Evolutionary conservation across 2,888 invertebrate species (phyloP), one percentile per base, ranked within the genome.

Genomic region (Eurois occulta): DNA sequence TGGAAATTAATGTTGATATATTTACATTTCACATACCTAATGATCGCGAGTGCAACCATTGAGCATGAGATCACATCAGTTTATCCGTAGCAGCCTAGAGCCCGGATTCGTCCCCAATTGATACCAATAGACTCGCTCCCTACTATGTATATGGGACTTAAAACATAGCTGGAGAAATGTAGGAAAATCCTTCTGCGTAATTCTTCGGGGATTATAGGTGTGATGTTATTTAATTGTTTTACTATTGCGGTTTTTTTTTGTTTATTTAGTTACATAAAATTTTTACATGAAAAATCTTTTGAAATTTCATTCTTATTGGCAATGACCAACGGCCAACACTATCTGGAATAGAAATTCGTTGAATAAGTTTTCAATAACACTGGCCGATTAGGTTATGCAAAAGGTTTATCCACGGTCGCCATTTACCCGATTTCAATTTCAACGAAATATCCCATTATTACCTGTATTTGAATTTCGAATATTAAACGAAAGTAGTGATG

Each of bases 391-490:
- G 48, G 3, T 43, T 46, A 43, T 32, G 10, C 48, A 46, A 24
- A 24, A 52, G 3, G n/a, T 13, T 1, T 24, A n/a, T 43, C 24
- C 21, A 41, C 16, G 48, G 28, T 28, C 41, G 46, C n/a, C 28
- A 77, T 58, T 60, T 46, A 35, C 24, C 21, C 41, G 16, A 73
- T 71, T 76, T 62, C 28, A 74, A 60, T 62, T 68, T 48, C n/a
- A 58, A 62, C n/a, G 13, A 46, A 79, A 79, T 71, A 10, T 38
- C 13, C 62, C 38, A 52, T 32, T 68, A n/a, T 21, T 21, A 32
- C 10, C 7, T 48, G 24, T 32, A 65, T 55, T 77, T 82, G 46
- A 66, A 77, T 67, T 71, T 60, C 58, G 70, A 82, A 81, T 69
- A 21, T 35, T n/a, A 35, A 81, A 64, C 68, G 43, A 62, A 82